These are phyloP conservation scores for Macrophya alboannulata DNA, from an alignment of 2,888 invertebrate genomes.

Conservation along the genomic window DNA sequence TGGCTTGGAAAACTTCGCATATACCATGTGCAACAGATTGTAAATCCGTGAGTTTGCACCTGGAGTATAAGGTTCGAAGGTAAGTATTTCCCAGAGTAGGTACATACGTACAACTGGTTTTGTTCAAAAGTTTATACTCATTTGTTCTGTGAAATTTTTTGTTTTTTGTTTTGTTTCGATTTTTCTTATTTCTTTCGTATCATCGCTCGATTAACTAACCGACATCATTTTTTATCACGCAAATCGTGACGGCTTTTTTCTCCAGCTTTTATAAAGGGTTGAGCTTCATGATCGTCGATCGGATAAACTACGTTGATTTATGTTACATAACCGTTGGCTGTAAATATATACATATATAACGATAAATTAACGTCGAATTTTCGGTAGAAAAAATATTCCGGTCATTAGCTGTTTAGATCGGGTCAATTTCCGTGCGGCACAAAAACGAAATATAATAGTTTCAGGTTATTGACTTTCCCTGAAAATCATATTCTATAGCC, in stretches of 20 bases:
- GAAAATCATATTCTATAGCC: not conserved
- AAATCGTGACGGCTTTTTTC: conserved; percentile 24
- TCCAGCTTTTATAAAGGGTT: not conserved
- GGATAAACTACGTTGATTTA: conserved; percentile 32
- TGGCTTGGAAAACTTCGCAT: conserved; percentile 18
- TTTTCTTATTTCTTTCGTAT: too few relatives aligned
- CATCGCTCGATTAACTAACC: not conserved
- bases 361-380: not conserved
- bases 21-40: conserved; percentile 28
- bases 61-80: not conserved
- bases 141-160: not conserved
- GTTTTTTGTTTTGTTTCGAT: conserved; percentile 14
- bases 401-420: conserved; percentile 3
- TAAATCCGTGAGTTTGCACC: not conserved
- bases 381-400: not conserved
- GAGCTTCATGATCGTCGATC: conserved; percentile 1
- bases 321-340: not conserved
- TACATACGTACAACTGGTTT: not conserved
- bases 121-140: not conserved
- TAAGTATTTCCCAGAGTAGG: not conserved
- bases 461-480: not conserved
- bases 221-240: conserved; percentile 25
- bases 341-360: not conserved
- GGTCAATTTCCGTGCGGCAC: not conserved
- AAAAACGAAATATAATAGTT: not conserved